Conservation (phyloP, 1,140 invertebrate species). For the Drosophila mauritiana region DNA sequence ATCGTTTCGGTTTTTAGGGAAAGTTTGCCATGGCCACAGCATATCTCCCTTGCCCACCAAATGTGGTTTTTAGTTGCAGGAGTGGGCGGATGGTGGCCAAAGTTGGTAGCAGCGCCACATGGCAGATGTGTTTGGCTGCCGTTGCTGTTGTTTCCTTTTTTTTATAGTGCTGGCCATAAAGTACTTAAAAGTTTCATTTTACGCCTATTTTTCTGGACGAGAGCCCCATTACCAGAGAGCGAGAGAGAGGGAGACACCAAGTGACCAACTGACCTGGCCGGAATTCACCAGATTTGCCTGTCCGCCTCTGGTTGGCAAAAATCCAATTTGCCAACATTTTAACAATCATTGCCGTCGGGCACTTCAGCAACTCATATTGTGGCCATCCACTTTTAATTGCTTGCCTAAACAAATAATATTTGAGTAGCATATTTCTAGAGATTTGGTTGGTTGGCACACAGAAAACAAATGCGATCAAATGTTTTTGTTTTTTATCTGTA, state of each 20-base stretch:
- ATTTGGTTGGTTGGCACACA: slow-evolving; percentile 12
- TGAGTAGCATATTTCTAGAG: slow-evolving; percentile 59
- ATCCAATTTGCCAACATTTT: slow-evolving; percentile 80
- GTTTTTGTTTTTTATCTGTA: no score
- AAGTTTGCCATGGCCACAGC: slow-evolving; percentile 53
- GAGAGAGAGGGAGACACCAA: slow-evolving; percentile 9
- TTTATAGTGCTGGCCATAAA: slow-evolving; percentile 81
- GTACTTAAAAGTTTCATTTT: slow-evolving; percentile 84
- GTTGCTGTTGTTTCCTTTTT: slow-evolving; percentile 26
- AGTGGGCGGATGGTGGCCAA: slow-evolving; percentile 29
- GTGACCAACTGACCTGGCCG: slow-evolving; percentile 49
- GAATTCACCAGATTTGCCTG: slow-evolving; percentile 20
- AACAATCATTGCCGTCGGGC: slow-evolving; percentile 75
- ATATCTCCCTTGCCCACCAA: slow-evolving; percentile 25
- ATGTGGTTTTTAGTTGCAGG: slow-evolving; percentile 58
- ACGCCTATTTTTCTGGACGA: slow-evolving; percentile 77
- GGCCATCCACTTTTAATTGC: slow-evolving; percentile 73
- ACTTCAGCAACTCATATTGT: slow-evolving; percentile 52
- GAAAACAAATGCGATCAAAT: background rate
- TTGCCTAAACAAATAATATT: slow-evolving; percentile 79
- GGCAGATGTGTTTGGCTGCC: slow-evolving; percentile 70
- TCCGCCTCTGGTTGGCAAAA: slow-evolving; percentile 47
- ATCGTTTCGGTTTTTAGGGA: slow-evolving; percentile 40
- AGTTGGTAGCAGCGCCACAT: slow-evolving; percentile 70
- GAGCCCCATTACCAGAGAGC: slow-evolving; percentile 63